Conservation (phyloP, 2,797 vertebrate species). For the Dromococcyx pavoninus region DNA sequence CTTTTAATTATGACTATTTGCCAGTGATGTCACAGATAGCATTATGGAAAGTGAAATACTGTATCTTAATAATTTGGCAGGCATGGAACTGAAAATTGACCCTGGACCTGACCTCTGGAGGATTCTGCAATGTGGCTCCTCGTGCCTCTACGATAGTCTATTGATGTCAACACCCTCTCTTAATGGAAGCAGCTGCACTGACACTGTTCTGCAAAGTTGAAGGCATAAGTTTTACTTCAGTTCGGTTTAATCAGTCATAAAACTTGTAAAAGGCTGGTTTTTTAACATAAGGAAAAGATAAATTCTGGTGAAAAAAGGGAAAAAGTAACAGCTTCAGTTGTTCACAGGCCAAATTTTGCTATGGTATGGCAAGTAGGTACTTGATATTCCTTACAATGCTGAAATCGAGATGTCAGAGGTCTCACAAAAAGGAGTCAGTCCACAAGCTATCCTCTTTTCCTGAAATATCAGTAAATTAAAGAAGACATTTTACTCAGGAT, state of each 20-base stretch:
- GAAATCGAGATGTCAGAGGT: background rate
- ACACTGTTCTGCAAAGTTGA: background rate
- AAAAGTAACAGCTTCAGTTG: background rate
- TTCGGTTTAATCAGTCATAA: background rate
- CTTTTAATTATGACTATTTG: slow-evolving; percentile 33
- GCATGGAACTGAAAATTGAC: background rate
- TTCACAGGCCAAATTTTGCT: background rate
- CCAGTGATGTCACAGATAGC: background rate
- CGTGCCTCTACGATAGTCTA: background rate
- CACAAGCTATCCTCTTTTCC: background rate
- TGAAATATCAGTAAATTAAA: background rate
- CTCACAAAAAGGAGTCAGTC: background rate
- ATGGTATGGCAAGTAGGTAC: background rate
- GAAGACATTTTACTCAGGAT: background rate
- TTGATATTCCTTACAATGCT: background rate
- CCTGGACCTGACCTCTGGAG: background rate
- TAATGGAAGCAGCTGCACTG: background rate
- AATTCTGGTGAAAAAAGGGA: background rate
- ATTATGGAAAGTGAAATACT: background rate
- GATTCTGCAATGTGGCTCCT: background rate
- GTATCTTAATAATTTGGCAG: background rate
- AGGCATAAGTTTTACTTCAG: background rate
- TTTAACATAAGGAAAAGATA: background rate
- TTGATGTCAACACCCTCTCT: background rate
- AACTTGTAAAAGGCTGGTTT: background rate